Evolutionary conservation across 1,140 invertebrate genomes (phyloP).

Genomic region (Drosophila sechellia): DNA sequence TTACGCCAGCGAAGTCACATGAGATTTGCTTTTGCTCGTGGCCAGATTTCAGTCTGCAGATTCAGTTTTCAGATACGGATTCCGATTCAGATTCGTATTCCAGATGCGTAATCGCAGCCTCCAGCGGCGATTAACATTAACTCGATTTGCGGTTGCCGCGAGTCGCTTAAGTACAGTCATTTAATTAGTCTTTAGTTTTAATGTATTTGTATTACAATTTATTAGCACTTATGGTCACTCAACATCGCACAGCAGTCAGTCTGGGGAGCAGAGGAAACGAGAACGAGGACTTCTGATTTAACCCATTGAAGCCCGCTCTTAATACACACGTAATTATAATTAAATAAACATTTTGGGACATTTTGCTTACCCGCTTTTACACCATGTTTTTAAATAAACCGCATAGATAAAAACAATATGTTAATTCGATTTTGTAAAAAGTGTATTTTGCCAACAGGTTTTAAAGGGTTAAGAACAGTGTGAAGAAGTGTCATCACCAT

Average conservation of each 20-base stretch:
- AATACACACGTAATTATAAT: not conserved
- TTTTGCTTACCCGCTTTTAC: no score
- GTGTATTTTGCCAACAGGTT: not conserved
- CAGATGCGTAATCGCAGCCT: constrained; percentile 43
- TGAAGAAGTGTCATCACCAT: constrained; percentile 53
- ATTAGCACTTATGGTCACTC: constrained; percentile 69
- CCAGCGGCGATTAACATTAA: constrained; percentile 73
- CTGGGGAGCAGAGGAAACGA: constrained; percentile 22
- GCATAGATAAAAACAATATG: no score
- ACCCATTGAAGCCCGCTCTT: constrained; percentile 5
- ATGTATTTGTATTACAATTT: constrained; percentile 83
- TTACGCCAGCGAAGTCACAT: constrained; percentile 56
- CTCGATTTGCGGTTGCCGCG: constrained; percentile 46
- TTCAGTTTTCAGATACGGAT: constrained; percentile 25
- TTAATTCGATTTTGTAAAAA: no score
- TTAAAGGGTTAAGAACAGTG: constrained; percentile 15
- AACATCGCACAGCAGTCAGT: constrained; percentile 29
- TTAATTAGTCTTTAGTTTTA: constrained; percentile 83
- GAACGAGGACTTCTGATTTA: constrained; percentile 36
- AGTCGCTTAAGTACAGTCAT: constrained; percentile 78
- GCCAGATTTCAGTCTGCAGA: constrained; percentile 10
- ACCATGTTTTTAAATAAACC: no score
- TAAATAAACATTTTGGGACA: no score
- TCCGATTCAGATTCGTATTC: constrained; percentile 9
- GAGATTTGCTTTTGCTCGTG: constrained; percentile 51